Evolutionary conservation across 2,113 vertebrate species (phyloP), one percentile per base, ranked within the genome.

Genomic region (Pantherophis guttatus): DNA sequence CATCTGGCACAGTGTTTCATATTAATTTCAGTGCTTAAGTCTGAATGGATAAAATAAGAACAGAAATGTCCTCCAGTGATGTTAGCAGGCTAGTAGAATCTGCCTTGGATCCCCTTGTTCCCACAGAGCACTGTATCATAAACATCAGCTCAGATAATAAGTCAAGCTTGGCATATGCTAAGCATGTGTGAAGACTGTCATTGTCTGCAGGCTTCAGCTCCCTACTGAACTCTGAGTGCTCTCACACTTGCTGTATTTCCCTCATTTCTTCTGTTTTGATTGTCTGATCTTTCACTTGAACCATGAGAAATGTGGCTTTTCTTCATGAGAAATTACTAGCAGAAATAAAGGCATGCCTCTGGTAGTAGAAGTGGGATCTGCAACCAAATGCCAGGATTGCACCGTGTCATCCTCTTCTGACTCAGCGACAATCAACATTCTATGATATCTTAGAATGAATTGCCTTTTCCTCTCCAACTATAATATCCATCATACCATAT

Each of bases 251-350:
- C 29, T 86, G 57, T 48, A 29, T 26, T 58, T n/a, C 55, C 54
- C 86, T 50, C 44, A 4, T 57, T 91, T 39, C 50, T 50, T 54
- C 13, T 24, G 33, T 57, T 57, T 48, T 29, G 17, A 53, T 54
- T 85, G n/a, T 7, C 90, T 91, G 75, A 57, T 91, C 75, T 86
- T 86, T 59, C 53, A 48, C 39, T 91, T 91, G 90, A 86, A 91
- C 33, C 70, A 26, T 57, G 81, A 81, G 90, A 57, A 24, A 33
- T 86, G 58, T 86, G 90, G 39, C 54, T 91, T 29, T 86, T 55
- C 75, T 58, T 24, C 86, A 55, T 86, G 75, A 86, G 33, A 86
- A 91, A 86, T 91, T 86, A 91, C 55, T 58, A 58, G 54, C 33
- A 91, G 54, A 86, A 91, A 58, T 57, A 91, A 57, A 58, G 15